These are phyloP conservation scores for Therioaphis trifolii DNA, from an alignment of 2,888 invertebrate genomes.

Conservation along the genomic window DNA sequence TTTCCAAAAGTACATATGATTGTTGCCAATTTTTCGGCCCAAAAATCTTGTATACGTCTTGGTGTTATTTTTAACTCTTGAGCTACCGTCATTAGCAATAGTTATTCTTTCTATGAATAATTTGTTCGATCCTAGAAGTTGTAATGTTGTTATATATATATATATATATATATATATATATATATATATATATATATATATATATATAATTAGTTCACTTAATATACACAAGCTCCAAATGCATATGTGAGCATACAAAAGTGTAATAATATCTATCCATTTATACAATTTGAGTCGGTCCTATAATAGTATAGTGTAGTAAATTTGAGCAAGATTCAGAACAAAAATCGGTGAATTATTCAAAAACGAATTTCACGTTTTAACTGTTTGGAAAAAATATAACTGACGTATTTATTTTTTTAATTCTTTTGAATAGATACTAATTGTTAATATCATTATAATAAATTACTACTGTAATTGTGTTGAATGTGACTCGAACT, in stretches of 20 bases:
- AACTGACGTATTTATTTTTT: background rate
- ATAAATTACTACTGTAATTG: background rate
- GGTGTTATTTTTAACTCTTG: slow-evolving; percentile 46
- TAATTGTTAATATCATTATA: background rate
- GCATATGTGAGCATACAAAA: background rate
- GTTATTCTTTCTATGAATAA: background rate
- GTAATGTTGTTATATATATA: background rate
- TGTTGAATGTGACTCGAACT: background rate
- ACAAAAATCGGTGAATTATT: background rate
- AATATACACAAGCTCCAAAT: background rate
- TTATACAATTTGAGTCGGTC: background rate
- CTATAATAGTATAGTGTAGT: background rate
- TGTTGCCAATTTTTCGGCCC: slow-evolving; percentile 59
- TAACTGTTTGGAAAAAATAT: background rate
- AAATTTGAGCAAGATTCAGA: background rate
- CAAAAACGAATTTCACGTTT: background rate
- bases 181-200: too few species aligned
- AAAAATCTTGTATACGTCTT: slow-evolving; percentile 30
- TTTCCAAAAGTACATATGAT: slow-evolving; percentile 15
- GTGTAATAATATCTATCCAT: background rate
- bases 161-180: too few species aligned
- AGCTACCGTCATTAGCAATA: slow-evolving; percentile 23
- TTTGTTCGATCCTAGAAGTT: background rate
- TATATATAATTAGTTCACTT: background rate
- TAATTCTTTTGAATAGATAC: background rate